phyloP scores from a whole-genome alignment of 2,888 invertebrate species.

The Seira sanloemensis region DNA sequence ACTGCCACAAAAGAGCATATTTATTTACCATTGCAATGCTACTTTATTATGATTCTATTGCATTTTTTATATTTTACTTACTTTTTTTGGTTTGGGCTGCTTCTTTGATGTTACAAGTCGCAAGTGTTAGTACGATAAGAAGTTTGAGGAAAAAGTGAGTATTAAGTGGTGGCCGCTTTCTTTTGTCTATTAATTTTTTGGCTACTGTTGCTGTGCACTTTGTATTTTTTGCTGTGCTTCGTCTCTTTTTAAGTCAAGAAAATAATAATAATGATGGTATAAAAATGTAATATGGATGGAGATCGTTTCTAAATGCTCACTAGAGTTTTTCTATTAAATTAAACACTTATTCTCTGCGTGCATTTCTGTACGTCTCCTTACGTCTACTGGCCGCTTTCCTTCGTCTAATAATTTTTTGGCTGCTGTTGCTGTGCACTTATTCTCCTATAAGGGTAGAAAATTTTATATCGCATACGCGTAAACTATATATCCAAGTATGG shows the following conservation, averaged over 20 bases:
- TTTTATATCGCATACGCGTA: constrained; percentile 17
- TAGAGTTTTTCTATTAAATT: background rate
- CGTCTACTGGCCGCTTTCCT: constrained; percentile 43
- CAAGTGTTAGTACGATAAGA: background rate
- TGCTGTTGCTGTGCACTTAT: constrained; percentile 44
- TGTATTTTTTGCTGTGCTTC: background rate
- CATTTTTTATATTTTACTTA: background rate
- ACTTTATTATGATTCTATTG: constrained; percentile 4
- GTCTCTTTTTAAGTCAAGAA: background rate
- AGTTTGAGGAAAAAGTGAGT: background rate
- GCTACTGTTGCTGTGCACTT: constrained; percentile 12
- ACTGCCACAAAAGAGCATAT: background rate
- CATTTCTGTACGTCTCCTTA: background rate
- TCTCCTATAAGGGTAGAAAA: constrained; percentile 42
- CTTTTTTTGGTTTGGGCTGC: background rate
- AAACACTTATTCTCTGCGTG: constrained; percentile 4
- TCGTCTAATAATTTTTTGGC: constrained; percentile 42
- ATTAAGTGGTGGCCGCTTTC: background rate
- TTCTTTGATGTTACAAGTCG: background rate
- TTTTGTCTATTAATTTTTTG: constrained; percentile 4
- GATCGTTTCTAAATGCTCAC: constrained; percentile 1
- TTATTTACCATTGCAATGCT: constrained; percentile 1
- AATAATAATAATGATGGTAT: background rate
- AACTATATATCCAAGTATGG: constrained; percentile 18
- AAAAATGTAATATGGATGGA: constrained; percentile 4